Evolutionary conservation across 1,140 invertebrate species (phyloP), one percentile per base, ranked within the genome.

Genomic region (Pogonognathellus flavescens): DNA sequence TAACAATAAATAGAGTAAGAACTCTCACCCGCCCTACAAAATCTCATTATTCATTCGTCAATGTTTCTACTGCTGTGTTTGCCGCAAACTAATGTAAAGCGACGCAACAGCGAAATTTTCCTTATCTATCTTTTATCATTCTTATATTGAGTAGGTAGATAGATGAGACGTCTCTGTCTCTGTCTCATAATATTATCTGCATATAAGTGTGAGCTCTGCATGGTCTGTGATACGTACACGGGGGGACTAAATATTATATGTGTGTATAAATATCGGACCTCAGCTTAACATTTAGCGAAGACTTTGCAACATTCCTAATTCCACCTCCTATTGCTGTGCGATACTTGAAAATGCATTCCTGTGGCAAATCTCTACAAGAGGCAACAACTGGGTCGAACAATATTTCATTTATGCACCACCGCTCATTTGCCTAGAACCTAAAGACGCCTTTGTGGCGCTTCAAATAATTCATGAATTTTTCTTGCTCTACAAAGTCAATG

Each of bases 401-500:
- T 76, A 76, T 76, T 49, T 76, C 70, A 76, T 76, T 76, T 76
- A 76, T 49, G 70, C 70, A 76, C 41, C 70, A 76, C 0, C 70
- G 70, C 70, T 76, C 70, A 76, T 50, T 41, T 72, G 16, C 66
- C 25, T 72, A 16, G 8, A 10, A 18, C 16, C 70, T 49, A n/a
- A 66, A 76, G 70, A 76, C 70, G 70, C 31, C 70, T 76, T 76
- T 76, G 70, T 50, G 70, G 25, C 70, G 25, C 70, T 76, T 50
- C 11, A 10, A 41, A 76, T 76, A 76, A 76, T 76, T 76, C 70
- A 76, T 76, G 70, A 76, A 76, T 76, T 76, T 18, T 76, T 76
- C 41, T 49, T 49, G 70, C 70, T 76, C 70, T 76, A 76, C 70
- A 76, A 76, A 76, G 70, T 76, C 70, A 76, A 76, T 76, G 70